These are phyloP conservation scores for Lepidostoma basale DNA, from an alignment of 1,140 invertebrate species.

Conservation along the genomic window DNA sequence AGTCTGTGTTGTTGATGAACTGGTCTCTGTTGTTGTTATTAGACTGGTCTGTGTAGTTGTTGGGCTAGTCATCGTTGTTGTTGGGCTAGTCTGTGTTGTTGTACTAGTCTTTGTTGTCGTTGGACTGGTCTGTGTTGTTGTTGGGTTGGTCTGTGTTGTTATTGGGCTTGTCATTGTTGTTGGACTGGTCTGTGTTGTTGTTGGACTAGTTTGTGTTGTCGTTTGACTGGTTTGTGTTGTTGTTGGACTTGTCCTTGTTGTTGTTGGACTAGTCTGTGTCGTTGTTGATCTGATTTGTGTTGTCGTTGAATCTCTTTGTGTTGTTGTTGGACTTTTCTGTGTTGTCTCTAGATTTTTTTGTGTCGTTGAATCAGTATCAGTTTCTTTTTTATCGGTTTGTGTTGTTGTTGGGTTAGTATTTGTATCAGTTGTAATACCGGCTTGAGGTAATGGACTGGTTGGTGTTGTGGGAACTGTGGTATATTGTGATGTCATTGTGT, in stretches of 20 bases:
- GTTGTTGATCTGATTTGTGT: constrained; percentile 46
- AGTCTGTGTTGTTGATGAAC: not conserved
- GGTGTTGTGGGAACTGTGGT: too few relatives aligned
- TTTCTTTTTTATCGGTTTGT: not conserved
- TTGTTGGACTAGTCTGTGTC: not conserved
- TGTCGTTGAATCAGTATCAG: not conserved
- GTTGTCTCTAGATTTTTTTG: constrained; percentile 4
- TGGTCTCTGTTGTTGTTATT: not conserved
- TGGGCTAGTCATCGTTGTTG: not conserved
- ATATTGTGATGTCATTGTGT: too few relatives aligned
- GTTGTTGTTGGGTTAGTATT: constrained; percentile 14
- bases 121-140: constrained; percentile 28
- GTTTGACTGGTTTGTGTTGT: not conserved
- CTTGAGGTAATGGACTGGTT: too few relatives aligned
- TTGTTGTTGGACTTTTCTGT: constrained; percentile 33
- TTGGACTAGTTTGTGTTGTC: constrained; percentile 1
- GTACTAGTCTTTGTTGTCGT: constrained; percentile 25
- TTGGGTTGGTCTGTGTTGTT: constrained; percentile 20
- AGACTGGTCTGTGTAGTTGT: not conserved
- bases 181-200: not conserved
- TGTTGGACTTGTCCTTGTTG: not conserved
- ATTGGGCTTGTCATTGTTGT: not conserved
- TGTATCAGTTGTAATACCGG: too few relatives aligned
- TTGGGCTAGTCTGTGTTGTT: constrained; percentile 47
- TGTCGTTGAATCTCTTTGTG: constrained; percentile 28